Evolutionary conservation across 1,140 invertebrate genomes (phyloP), one percentile per base, ranked within the genome.

Genomic region (Lepidurus packardi): DNA sequence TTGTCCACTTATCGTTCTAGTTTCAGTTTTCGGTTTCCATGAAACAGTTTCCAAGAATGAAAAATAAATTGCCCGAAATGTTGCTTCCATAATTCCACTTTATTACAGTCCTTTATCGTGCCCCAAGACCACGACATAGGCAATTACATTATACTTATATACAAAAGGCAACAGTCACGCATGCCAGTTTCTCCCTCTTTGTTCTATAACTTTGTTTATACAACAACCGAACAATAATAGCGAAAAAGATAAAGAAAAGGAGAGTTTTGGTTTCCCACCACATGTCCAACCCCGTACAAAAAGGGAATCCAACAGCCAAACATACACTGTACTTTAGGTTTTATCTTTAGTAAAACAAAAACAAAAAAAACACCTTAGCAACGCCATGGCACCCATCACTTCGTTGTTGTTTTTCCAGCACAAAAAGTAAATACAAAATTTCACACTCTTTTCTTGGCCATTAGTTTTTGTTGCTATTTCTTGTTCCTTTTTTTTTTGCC

Each of bases 211-310:
- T 65, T 65, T 65, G 10, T 65, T 16, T 65, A 65, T 65, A 65
- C 53, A 65, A 65, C 13, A 47, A 47, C 45, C 45, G 45, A 16
- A 10, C 10, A 10, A 47, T 13, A n/a, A 65, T 16, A 65, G 53
- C n/a, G 53, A 65, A 65, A 65, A 65, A 65, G 21, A n/a, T 13
- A 65, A 65, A 34, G 34, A 21, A 65, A 65, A 65, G 53, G 53
- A n/a, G 53, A 65, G 53, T 65, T 34, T 34, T 65, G 53, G 53
- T 65, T 65, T 16, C 53, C 53, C 53, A 21, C 53, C 53, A 65
- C 34, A 34, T 34, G 34, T 34, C 34, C 34, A 34, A 34, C 34
- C 34, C 34, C 34, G 34, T 34, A 34, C 3, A 34, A 34, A 34
- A 34, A 34, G 34, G 34, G 34, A 34, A 34, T 34, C 34, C 34